A percentile compares a stretch with the other conserved stretches of the same genome.
Conservation (phyloP, 2,113 vertebrate species). For the Muntiacus reevesi region DNA sequence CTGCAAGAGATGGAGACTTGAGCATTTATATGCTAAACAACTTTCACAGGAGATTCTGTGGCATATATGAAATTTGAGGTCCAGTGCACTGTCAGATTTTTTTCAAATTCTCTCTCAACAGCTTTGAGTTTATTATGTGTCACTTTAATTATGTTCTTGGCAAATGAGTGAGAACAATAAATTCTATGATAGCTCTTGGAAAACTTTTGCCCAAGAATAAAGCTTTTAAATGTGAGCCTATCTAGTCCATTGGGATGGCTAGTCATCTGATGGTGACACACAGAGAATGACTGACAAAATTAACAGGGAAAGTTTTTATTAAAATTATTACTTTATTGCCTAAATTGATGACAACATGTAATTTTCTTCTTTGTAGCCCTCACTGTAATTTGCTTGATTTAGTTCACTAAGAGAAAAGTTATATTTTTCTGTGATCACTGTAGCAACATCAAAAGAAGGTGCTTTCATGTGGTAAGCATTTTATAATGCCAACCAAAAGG, state of each 20-base stretch:
- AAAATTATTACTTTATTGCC: slow-evolving; percentile 76
- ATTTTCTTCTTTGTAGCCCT: slow-evolving; percentile 78
- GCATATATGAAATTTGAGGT: background rate
- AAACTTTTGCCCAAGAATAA: slow-evolving; percentile 52
- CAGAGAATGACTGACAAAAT: slow-evolving; percentile 76
- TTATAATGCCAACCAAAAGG: slow-evolving; percentile 62
- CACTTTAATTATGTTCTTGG: background rate
- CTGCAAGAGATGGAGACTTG: background rate
- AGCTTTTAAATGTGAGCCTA: slow-evolving; percentile 62
- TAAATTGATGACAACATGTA: slow-evolving; percentile 80
- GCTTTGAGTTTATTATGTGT: background rate
- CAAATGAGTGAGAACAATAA: slow-evolving; percentile 34
- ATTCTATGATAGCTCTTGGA: background rate
- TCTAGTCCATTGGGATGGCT: slow-evolving; percentile 54
- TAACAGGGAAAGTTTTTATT: slow-evolving; percentile 77
- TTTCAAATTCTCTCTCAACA: background rate
- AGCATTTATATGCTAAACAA: background rate
- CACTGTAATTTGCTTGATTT: slow-evolving; percentile 84
- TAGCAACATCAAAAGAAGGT: slow-evolving; percentile 68
- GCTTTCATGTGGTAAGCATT: slow-evolving; percentile 56
- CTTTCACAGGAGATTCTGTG: background rate
- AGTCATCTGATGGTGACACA: slow-evolving; percentile 60
- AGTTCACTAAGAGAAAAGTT: slow-evolving; percentile 71
- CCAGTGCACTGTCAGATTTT: background rate
- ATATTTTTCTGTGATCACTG: slow-evolving; percentile 65